Conservation (phyloP, 2,888 invertebrate species). For the Cheilosia vulpina region DNA sequence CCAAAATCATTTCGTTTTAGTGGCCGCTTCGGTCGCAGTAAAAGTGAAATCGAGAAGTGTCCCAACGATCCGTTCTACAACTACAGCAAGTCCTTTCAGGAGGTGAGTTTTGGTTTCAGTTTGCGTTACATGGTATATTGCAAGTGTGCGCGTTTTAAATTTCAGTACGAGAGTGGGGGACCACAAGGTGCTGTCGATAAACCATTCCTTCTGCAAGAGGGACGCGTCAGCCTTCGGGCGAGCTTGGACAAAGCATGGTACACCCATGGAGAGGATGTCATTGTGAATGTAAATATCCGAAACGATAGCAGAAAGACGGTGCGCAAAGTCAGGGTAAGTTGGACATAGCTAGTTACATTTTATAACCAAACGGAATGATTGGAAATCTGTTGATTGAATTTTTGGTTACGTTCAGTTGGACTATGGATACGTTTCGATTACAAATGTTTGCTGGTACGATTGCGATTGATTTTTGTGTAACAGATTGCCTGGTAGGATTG, state of each 20-base stretch:
- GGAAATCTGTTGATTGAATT: no score
- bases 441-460: no score
- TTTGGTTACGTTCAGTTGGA: no score
- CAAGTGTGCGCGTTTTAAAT: constrained; percentile 39
- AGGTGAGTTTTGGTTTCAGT: constrained; percentile 78
- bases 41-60: constrained; percentile 82
- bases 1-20: constrained; percentile 83
- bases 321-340: constrained; percentile 90
- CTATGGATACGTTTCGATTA: no score
- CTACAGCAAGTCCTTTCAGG: constrained; percentile 83
- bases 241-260: constrained; percentile 92
- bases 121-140: constrained; percentile 27
- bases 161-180: constrained; percentile 84
- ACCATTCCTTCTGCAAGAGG: constrained; percentile 93
- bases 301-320: constrained; percentile 94
- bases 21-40: constrained; percentile 82
- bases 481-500: no score
- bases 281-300: constrained; percentile 89
- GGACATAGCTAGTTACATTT: neutral
- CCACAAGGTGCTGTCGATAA: constrained; percentile 91
- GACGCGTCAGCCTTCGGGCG: constrained; percentile 91
- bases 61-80: constrained; percentile 81
- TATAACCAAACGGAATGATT: no score
- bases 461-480: no score
- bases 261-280: constrained; percentile 92